Base-by-base conservation (phyloP, 2,797 vertebrate genomes). In the Ctenopoma kingsleyae region DNA sequence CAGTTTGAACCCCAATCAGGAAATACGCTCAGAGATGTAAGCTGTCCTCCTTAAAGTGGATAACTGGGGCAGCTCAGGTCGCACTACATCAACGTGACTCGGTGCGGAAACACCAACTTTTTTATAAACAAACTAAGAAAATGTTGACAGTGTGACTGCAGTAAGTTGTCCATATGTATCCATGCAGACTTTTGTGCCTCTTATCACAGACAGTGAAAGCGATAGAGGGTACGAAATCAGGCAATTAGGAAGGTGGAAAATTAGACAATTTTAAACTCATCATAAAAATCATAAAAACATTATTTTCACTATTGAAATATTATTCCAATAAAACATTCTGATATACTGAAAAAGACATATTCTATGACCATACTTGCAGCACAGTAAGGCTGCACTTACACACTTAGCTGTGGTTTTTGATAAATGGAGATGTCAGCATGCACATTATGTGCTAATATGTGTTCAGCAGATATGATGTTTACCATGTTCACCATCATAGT, bases 41-140 rank as follows among this genome's bases (percentile, higher is more conserved):
- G 78, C 80, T 64, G 64, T 46, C 51, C 54, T 49, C 57, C 67
- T 77, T 52, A 75, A 68, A 81, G 64, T 74, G 51, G 69, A 80
- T 70, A 71, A 81, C 44, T 51, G 59, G 70, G 50, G 56, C 50
- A 65, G n/a, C 30, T 73, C 48, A 66, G 5, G 49, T 82, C 35
- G 66, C 32, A 27, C 16, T 15, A 38, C 4, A 5, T 56, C 46
- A 22, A 17, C 62, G 58, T 66, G 70, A 60, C 36, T 32, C 49
- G 27, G 22, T 13, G 51, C n/a, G 17, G 17, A 5, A 0, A 44
- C 44, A n/a, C 32, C 19, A 15, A 41, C 1, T 3, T 9, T 32
- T 23, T 22, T 68, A 59, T 7, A 52, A 58, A 49, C 27, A 22
- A 56, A 32, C 30, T 32, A 9, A 52, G 5, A 57, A 0, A 9